Conservation (phyloP, 2,797 vertebrate genomes). For the Macropus fuliginosus region DNA sequence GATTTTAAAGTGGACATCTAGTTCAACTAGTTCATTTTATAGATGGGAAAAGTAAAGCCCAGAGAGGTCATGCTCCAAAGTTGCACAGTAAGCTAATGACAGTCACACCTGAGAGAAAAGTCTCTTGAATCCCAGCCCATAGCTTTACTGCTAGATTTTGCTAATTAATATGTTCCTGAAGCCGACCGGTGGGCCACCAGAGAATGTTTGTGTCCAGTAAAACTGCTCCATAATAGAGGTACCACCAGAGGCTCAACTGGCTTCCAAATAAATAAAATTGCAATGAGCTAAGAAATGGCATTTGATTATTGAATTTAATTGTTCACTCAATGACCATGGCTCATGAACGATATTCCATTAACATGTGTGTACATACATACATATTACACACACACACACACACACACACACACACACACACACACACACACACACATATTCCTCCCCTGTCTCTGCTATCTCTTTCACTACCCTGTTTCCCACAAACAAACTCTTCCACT, state of each 20-base stretch:
- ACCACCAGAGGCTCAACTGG: neutral
- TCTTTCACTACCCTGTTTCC: conserved; percentile 29
- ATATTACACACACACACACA: no score
- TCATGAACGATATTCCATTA: conserved; percentile 45
- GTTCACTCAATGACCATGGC: conserved; percentile 70
- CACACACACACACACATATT: neutral
- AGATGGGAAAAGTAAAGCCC: neutral
- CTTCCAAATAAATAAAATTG: conserved; percentile 1
- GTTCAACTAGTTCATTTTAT: neutral
- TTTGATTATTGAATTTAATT: neutral
- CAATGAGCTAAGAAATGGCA: neutral
- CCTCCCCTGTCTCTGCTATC: conserved; percentile 4
- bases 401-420: neutral
- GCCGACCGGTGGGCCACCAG: neutral
- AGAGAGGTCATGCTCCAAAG: neutral
- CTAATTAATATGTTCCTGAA: neutral
- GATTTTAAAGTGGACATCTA: neutral
- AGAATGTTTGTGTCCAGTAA: neutral
- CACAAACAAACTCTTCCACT: neutral
- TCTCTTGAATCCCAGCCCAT: neutral
- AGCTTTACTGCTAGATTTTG: neutral
- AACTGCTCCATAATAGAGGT: neutral
- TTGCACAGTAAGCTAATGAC: neutral
- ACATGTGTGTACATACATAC: conserved; percentile 62
- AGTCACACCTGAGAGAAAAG: neutral